These are phyloP conservation scores for Colossoma macropomum DNA, from an alignment of 2,113 vertebrate genomes.

Conservation along the genomic window DNA sequence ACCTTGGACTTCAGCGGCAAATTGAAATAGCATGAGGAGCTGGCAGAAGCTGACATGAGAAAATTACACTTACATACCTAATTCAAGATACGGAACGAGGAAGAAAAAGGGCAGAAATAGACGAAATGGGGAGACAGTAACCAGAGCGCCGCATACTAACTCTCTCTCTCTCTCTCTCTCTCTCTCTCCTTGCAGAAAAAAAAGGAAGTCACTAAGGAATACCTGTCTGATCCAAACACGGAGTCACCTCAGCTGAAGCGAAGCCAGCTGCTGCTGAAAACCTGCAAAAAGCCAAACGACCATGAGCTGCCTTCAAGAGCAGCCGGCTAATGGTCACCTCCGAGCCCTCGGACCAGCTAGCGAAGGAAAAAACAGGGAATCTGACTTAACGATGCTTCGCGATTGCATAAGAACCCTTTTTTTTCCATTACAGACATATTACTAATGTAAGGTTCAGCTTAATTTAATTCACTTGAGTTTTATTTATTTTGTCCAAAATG, in stretches of 20 bases:
- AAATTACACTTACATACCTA: background rate
- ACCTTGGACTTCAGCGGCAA: background rate
- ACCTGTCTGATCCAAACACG: background rate
- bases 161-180: no score
- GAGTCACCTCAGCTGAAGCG: background rate
- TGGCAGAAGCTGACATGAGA: background rate
- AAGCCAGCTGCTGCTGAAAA: background rate
- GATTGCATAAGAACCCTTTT: background rate
- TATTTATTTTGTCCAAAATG: no score
- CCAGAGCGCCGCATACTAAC: no score
- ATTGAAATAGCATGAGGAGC: conserved; percentile 14
- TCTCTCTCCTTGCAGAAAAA: background rate
- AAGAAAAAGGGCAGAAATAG: background rate
- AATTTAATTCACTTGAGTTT: no score
- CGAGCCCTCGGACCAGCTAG: background rate
- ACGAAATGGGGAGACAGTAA: background rate
- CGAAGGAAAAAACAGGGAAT: background rate
- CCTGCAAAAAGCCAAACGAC: background rate
- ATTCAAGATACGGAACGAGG: background rate
- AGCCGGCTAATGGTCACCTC: background rate
- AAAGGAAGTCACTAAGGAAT: background rate
- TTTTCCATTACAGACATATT: background rate
- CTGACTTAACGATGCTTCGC: background rate
- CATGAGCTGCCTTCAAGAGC: background rate
- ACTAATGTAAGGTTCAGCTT: no score